Conservation (phyloP, 2,888 invertebrate species). For the Drosophila recens region DNA sequence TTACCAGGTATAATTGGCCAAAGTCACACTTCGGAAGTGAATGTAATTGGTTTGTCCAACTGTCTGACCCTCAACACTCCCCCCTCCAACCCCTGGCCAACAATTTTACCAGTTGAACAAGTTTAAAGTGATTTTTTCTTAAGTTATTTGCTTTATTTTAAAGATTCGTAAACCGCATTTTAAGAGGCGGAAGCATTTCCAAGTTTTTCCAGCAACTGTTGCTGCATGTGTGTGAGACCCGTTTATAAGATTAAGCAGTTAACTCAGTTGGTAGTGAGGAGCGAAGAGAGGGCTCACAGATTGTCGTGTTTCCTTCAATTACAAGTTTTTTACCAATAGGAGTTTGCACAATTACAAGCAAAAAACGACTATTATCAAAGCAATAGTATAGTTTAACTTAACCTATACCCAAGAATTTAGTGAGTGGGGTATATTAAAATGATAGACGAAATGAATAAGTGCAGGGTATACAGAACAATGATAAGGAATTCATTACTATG, state of each 20-base stretch:
- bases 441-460: not conserved
- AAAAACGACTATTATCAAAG: conserved; percentile 1
- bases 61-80: conserved; percentile 1
- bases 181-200: conserved; percentile 62
- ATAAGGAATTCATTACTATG: too few relatives aligned
- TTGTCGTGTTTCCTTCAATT: conserved; percentile 44
- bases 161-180: conserved; percentile 55
- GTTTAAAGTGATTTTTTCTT: conserved; percentile 33
- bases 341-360: conserved; percentile 22
- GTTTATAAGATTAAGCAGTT: conserved; percentile 56
- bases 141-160: conserved; percentile 52
- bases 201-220: conserved; percentile 41
- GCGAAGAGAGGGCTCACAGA: not conserved
- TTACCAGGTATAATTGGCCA: conserved; percentile 13
- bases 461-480: not conserved
- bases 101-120: conserved; percentile 48
- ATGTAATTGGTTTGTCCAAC: conserved; percentile 30
- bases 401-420: not conserved
- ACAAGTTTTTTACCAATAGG: conserved; percentile 12
- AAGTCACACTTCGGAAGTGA: conserved; percentile 65
- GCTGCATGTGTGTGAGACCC: conserved; percentile 39
- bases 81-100: conserved; percentile 1
- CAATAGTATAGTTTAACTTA: not conserved
- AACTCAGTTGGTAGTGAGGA: not conserved
- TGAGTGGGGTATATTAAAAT: not conserved